These are phyloP conservation scores for Okapia johnstoni DNA, from an alignment of 2,113 vertebrate genomes.

Conservation along the genomic window DNA sequence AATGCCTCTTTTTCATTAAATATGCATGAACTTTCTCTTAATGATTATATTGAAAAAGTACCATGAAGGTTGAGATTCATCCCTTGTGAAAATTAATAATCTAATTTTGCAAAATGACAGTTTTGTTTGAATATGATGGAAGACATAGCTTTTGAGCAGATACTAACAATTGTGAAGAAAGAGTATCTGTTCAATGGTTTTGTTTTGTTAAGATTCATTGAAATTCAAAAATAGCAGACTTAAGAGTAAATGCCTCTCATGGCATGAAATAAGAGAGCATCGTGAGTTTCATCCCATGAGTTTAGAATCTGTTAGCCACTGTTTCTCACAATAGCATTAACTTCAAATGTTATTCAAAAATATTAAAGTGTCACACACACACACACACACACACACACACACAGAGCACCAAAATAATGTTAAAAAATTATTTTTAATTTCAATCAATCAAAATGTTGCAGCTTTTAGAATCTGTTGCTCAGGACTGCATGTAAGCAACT, in stretches of 20 bases:
- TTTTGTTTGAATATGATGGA: constrained; percentile 41
- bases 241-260: not conserved
- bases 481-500: constrained; percentile 2
- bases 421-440: constrained; percentile 50
- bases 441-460: constrained; percentile 45
- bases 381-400: not conserved
- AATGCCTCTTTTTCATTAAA: constrained; percentile 75
- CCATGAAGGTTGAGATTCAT: constrained; percentile 54
- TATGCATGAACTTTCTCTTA: constrained; percentile 75
- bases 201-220: constrained; percentile 33
- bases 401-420: not conserved
- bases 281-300: too few species aligned
- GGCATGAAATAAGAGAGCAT: not conserved
- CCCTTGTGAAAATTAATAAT: constrained; percentile 67
- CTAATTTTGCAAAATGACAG: constrained; percentile 55
- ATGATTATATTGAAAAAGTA: constrained; percentile 56
- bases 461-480: constrained; percentile 33
- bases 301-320: too few species aligned
- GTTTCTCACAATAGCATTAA: not conserved
- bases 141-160: constrained; percentile 34
- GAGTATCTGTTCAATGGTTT: not conserved
- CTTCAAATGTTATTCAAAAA: too few species aligned
- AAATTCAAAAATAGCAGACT: constrained; percentile 41
- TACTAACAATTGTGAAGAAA: not conserved
- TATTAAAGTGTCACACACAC: not conserved